Percentiles rank a stretch among this genome's conserved stretches.
Conservation (phyloP, 2,797 vertebrate genomes). For the Phoxinus dragarum region DNA sequence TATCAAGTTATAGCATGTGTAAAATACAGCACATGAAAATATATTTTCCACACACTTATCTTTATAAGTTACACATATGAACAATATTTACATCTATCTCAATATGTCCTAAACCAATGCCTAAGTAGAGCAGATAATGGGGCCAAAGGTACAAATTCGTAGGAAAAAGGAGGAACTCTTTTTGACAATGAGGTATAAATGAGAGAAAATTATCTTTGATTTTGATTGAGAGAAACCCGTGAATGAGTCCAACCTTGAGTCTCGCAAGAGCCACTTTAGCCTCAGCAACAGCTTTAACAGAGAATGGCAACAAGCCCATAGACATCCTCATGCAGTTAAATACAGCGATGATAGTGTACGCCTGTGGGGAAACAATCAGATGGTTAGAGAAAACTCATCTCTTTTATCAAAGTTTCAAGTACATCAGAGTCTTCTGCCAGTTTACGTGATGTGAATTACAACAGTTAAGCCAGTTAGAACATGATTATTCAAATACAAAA, state of each 20-base stretch:
- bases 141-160: neutral
- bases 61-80: neutral
- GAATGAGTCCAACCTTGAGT: constrained; percentile 75
- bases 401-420: neutral
- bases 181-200: neutral
- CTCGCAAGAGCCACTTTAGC: constrained; percentile 76
- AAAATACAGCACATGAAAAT: neutral
- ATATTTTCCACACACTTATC: neutral
- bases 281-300: constrained; percentile 79
- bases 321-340: constrained; percentile 84
- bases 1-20: neutral
- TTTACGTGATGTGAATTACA: neutral
- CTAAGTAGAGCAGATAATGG: neutral
- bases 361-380: constrained; percentile 68
- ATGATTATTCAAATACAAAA: neutral
- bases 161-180: neutral
- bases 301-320: constrained; percentile 75
- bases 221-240: neutral
- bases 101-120: neutral
- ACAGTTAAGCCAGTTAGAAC: neutral
- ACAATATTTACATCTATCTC: neutral
- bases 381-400: constrained; percentile 14
- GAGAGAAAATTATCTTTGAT: neutral
- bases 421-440: neutral
- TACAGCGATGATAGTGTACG: constrained; percentile 82